Evolutionary conservation across 2,113 vertebrate genomes (phyloP).

Genomic region (Plotosus lineatus): DNA sequence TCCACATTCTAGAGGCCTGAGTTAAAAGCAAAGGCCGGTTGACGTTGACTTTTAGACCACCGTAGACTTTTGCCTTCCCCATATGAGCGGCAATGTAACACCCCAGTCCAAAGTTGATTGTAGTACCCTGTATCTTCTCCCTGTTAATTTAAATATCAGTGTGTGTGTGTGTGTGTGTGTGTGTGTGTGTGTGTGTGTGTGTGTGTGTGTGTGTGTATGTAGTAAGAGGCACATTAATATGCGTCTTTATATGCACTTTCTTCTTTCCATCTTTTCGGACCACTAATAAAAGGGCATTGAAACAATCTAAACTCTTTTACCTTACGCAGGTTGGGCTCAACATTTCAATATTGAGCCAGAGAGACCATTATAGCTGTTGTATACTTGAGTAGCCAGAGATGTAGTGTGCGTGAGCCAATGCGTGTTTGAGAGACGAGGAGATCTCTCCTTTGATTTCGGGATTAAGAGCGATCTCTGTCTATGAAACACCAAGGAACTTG

Average conservation of each 20-base stretch:
- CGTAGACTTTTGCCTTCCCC: constrained; percentile 57
- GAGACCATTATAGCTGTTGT: constrained; percentile 47
- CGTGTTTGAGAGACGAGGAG: constrained; percentile 16
- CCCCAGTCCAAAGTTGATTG: constrained; percentile 49
- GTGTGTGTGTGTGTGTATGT: too few relatives aligned
- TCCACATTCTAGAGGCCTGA: constrained; percentile 62
- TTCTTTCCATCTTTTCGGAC: constrained; percentile 74
- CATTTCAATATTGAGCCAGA: constrained; percentile 31
- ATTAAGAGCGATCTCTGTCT: constrained; percentile 38
- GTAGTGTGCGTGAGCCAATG: constrained; percentile 26
- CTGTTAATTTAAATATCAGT: constrained; percentile 14
- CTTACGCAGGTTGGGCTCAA: constrained; percentile 56
- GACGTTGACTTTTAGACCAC: constrained; percentile 62
- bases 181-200: constrained; percentile 51
- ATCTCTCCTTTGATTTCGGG: constrained; percentile 24
- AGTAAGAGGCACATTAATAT: constrained; percentile 26
- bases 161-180: constrained; percentile 50
- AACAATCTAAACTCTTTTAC: constrained; percentile 70
- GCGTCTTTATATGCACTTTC: constrained; percentile 73
- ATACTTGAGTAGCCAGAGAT: constrained; percentile 44
- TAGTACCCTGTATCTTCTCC: constrained; percentile 49
- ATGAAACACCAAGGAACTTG: constrained; percentile 51
- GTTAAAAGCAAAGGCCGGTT: constrained; percentile 60
- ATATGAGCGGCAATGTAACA: constrained; percentile 32
- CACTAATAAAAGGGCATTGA: constrained; percentile 79